These are phyloP conservation scores for Uloborus diversus DNA, from an alignment of 1,140 invertebrate species.

Conservation along the genomic window DNA sequence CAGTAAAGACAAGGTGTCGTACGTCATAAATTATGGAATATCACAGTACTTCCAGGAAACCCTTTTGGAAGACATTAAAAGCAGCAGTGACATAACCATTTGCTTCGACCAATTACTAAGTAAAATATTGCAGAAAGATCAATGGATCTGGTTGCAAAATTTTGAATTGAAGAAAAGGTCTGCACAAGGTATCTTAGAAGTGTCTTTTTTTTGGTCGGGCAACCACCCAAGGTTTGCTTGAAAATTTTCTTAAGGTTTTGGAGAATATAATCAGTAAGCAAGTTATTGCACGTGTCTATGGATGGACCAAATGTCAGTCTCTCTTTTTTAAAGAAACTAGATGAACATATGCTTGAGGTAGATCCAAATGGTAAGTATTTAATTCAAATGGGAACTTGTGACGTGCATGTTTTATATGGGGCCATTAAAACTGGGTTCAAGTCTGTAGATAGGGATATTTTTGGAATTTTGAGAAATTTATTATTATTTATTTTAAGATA, in stretches of 20 bases:
- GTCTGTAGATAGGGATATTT: neutral
- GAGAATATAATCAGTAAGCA: neutral
- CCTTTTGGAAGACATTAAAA: neutral
- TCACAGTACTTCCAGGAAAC: neutral
- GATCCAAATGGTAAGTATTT: neutral
- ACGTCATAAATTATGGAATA: neutral
- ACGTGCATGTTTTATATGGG: neutral
- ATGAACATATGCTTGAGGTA: neutral
- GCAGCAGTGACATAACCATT: neutral
- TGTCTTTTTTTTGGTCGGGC: neutral
- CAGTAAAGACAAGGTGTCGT: neutral
- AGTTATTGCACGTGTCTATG: neutral
- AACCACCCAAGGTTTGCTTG: neutral
- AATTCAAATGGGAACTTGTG: conserved; percentile 1
- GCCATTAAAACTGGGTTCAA: neutral
- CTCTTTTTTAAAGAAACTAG: neutral
- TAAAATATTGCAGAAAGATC: neutral
- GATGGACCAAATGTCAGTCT: conserved; percentile 1
- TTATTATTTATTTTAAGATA: conserved; percentile 3
- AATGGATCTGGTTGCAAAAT: neutral
- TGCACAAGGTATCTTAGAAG: neutral
- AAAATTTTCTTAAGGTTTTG: neutral
- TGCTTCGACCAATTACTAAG: neutral
- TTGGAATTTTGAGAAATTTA: neutral
- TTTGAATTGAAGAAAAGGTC: neutral